Evolutionary conservation across 2,888 invertebrate genomes (phyloP), one percentile per base, ranked within the genome.

Genomic region (Pegoplata infirma): DNA sequence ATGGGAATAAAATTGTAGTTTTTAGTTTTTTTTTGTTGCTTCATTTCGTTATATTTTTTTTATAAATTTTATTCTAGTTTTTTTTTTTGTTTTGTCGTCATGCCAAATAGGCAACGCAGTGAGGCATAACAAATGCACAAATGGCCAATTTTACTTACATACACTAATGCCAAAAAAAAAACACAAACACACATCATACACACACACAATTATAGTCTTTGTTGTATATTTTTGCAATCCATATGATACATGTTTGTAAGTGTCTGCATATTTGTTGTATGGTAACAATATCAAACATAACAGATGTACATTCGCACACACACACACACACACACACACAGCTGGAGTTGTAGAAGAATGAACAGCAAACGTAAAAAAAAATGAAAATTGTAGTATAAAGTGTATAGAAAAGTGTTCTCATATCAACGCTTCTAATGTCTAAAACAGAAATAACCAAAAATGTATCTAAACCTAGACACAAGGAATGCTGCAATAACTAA

Each of bases 81-180:
- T 58, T 44, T 14, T 23, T 32, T 17, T 23, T 36, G 25, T 66
- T 56, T 23, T 73, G 82, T 82, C 86, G 86, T 86, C 85, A 87
- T 87, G 86, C 86, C 84, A 86, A 87, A 84, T 87, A 87, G 86
- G 86, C 85, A 84, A 86, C 86, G 74, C 73, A 86, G 83, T 86
- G 84, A 87, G 85, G 86, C 85, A 86, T 81, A 87, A 85, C 85
- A 84, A 87, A 87, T 85, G 85, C 84, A 86, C 86, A 87, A 86
- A 86, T 86, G 86, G 86, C 87, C 87, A 86, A 86, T 86, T 85
- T 84, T 75, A 63, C 75, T 67, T 55, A 73, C 44, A 64, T 47
- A 58, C 12, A n/a, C n/a, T n/a, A n/a, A n/a, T n/a, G n/a, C n/a
- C n/a, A n/a, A n/a, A n/a, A n/a, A n/a, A n/a, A n/a, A n/a, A n/a